phyloP scores from a whole-genome alignment of 2,797 vertebrate species.

The Galaxias olidus region DNA sequence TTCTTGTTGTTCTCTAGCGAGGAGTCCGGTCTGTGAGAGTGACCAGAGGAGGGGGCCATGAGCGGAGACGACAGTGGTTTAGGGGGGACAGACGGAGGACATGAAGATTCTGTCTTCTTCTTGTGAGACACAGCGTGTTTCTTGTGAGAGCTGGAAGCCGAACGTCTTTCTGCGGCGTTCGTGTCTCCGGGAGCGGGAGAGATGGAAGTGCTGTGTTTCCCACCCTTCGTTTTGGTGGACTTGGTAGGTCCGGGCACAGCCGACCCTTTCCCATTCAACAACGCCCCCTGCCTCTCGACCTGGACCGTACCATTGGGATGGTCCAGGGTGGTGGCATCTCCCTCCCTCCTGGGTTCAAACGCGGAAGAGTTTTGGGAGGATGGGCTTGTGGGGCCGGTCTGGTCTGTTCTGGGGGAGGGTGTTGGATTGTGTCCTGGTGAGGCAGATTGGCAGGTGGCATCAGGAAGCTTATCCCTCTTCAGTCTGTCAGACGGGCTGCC shows the following conservation, averaged over 20 bases:
- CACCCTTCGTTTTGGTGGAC: constrained; percentile 83
- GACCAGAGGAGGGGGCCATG: constrained; percentile 38
- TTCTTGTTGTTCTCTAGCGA: constrained; percentile 5
- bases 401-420: constrained; percentile 51
- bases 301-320: constrained; percentile 68
- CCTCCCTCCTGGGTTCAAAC: constrained; percentile 60
- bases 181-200: constrained; percentile 39
- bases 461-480: constrained; percentile 64
- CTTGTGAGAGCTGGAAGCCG: constrained; percentile 28
- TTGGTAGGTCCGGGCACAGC: constrained; percentile 79
- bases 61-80: constrained; percentile 51
- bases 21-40: constrained; percentile 42
- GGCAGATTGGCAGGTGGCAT: constrained; percentile 59
- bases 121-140: constrained; percentile 25
- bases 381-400: constrained; percentile 50
- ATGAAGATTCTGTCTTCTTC: constrained; percentile 55
- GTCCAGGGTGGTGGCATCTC: constrained; percentile 57
- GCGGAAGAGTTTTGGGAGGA: constrained; percentile 39
- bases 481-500: constrained; percentile 61
- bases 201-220: constrained; percentile 55
- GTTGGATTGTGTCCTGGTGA: constrained; percentile 59
- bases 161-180: constrained; percentile 44
- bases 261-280: constrained; percentile 80
- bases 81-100: constrained; percentile 44
- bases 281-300: constrained; percentile 75